Conservation (phyloP, 2,113 vertebrate species). For the Pandion haliaetus region DNA sequence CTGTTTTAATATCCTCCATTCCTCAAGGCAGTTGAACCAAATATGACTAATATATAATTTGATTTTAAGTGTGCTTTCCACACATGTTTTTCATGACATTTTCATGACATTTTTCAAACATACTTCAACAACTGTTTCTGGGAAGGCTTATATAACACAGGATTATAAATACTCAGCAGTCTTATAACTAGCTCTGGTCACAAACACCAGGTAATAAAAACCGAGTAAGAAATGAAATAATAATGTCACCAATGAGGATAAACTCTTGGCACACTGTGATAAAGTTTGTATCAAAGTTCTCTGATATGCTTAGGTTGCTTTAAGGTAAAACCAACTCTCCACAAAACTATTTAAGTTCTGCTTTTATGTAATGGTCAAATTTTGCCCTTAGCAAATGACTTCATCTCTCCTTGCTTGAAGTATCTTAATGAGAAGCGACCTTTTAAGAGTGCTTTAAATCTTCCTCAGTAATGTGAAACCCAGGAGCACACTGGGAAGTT, state of each 20-base stretch:
- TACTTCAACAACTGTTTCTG: background rate
- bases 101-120: background rate
- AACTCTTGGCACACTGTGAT: background rate
- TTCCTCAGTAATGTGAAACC: background rate
- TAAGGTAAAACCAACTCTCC: background rate
- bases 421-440: background rate
- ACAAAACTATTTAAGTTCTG: background rate
- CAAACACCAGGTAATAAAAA: background rate
- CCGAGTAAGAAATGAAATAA: fast-evolving
- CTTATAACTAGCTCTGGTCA: background rate
- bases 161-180: background rate
- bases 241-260: fast-evolving
- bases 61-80: background rate
- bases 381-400: background rate
- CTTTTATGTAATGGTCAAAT: background rate
- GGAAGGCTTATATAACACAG: background rate
- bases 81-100: background rate
- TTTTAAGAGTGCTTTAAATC: background rate
- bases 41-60: background rate
- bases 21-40: background rate
- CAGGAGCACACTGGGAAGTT: background rate
- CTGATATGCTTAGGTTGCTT: background rate
- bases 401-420: background rate
- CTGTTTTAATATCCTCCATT: background rate
- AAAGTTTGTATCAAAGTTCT: background rate